Base-by-base conservation (phyloP, 2,888 invertebrate species). In the Drosophila colorata region DNA sequence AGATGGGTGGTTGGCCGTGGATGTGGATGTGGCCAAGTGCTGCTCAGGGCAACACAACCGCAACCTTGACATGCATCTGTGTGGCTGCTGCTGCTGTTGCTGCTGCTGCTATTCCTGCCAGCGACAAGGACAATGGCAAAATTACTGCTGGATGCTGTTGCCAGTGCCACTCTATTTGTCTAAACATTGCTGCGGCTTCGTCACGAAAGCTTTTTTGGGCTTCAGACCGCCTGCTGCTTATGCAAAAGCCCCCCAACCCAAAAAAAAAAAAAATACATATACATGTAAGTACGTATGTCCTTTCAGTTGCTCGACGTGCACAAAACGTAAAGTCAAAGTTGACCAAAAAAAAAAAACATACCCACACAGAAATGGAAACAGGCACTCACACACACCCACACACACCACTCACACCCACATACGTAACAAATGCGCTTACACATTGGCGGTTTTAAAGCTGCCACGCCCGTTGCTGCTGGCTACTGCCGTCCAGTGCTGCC, bases 1-100 rank as follows among this genome's bases (percentile, higher is more conserved):
- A 20, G 20, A 9, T 23, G 38, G 3, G 18, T 8, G 7, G n/a
- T n/a, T 33, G 46, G 16, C 14, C 33, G 37, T 43, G 69, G 11
- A 37, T 35, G 23, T 18, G 41, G 35, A 25, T 55, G 65, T 49
- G 76, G 64, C 28, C 37, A 41, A 55, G 65, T 25, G 31, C 37
- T 55, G 69, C 64, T 70, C 61, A 49, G 53, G 71, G 68, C 57
- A 77, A 69, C 61, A 72, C 25, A 73, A 67, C 74, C 80, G 44
- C 79, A 86, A 71, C 85, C 89, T 88, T 86, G 85, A 87, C 87
- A 87, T 88, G 85, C 89, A 85, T 81, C 77, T 74, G 64, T 86
- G 80, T 38, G 82, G 79, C 57, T 78, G 71, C 79, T 64, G 72
- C 16, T 78, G 66, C 52, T 71, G 49, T 38, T 70, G 43, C 23